phyloP scores from a whole-genome alignment of 1,140 invertebrate species.

The Drosophila rufa region DNA sequence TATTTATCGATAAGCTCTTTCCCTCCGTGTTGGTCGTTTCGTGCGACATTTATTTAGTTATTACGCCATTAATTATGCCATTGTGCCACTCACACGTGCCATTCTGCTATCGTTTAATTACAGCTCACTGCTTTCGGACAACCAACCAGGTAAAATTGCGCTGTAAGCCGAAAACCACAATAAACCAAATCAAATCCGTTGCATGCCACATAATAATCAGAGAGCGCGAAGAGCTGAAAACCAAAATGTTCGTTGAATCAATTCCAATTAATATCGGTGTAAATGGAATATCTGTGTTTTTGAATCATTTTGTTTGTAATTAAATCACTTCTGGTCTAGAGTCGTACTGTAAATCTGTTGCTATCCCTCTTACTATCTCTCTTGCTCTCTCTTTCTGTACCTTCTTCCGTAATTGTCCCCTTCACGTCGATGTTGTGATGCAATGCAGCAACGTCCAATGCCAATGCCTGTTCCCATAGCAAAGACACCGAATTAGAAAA shows the following conservation, averaged over 20 bases:
- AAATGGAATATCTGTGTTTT: slow-evolving; percentile 14
- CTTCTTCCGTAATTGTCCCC: slow-evolving; percentile 31
- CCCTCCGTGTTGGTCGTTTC: not conserved
- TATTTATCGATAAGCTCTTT: no score
- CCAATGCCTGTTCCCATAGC: slow-evolving; percentile 47
- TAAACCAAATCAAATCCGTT: slow-evolving; percentile 27
- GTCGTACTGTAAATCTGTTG: slow-evolving; percentile 18
- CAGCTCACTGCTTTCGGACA: slow-evolving; percentile 19
- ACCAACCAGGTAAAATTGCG: slow-evolving; percentile 27
- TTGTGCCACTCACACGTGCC: not conserved
- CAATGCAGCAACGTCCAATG: slow-evolving; percentile 37
- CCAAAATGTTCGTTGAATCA: slow-evolving; percentile 4
- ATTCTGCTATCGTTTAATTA: slow-evolving; percentile 17
- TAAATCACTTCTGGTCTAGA: slow-evolving; percentile 29
- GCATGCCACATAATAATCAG: slow-evolving; percentile 41
- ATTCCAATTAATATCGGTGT: slow-evolving; percentile 16
- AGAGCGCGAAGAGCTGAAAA: slow-evolving; percentile 12
- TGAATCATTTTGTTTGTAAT: slow-evolving; percentile 11
- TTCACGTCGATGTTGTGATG: slow-evolving; percentile 49
- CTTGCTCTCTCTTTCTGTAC: slow-evolving; percentile 48
- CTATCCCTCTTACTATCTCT: slow-evolving; percentile 35
- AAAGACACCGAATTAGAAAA: slow-evolving; percentile 28
- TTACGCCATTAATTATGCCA: not conserved
- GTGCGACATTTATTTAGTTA: not conserved
- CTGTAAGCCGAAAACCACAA: not conserved